Conservation (phyloP, 2,113 vertebrate genomes). For the Columba livia region DNA sequence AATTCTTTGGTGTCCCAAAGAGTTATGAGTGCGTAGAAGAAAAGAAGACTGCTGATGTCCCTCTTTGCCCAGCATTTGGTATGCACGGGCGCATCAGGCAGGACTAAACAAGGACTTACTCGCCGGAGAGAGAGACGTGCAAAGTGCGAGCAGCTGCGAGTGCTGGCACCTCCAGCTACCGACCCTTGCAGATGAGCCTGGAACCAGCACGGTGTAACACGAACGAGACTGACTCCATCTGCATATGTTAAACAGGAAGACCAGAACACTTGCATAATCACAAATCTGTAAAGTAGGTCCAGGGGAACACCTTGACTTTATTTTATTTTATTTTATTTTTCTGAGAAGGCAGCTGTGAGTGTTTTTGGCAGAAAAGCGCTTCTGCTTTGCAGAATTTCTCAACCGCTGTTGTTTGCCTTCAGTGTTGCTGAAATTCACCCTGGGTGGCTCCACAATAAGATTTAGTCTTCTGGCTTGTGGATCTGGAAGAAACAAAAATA, state of each 20-base stretch:
- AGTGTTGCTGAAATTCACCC: not conserved
- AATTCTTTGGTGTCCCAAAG: not conserved
- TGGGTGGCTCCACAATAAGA: not conserved
- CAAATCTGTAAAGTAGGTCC: conserved; percentile 7
- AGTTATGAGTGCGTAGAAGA: fast-evolving
- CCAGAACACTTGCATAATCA: not conserved
- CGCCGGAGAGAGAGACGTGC: not conserved
- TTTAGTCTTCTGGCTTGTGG: not conserved
- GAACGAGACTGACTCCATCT: conserved; percentile 39
- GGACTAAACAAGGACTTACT: not conserved
- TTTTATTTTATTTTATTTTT: too few relatives aligned
- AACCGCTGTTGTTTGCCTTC: fast-evolving
- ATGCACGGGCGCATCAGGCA: not conserved
- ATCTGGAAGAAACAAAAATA: not conserved
- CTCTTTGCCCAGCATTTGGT: not conserved
- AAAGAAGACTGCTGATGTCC: not conserved
- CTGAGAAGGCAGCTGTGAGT: conserved; percentile 22
- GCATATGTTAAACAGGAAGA: not conserved
- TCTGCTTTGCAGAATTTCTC: not conserved
- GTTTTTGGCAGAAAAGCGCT: not conserved
- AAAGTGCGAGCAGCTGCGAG: conserved; percentile 34
- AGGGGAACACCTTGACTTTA: conserved; percentile 53
- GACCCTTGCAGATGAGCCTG: conserved; percentile 47
- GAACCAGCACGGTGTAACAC: not conserved
- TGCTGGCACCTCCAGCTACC: conserved; percentile 36